These are phyloP conservation scores for Bolinopsis microptera DNA, from an alignment of 37 sponge, comb jelly and placozoan genomes.

Conservation along the genomic window DNA sequence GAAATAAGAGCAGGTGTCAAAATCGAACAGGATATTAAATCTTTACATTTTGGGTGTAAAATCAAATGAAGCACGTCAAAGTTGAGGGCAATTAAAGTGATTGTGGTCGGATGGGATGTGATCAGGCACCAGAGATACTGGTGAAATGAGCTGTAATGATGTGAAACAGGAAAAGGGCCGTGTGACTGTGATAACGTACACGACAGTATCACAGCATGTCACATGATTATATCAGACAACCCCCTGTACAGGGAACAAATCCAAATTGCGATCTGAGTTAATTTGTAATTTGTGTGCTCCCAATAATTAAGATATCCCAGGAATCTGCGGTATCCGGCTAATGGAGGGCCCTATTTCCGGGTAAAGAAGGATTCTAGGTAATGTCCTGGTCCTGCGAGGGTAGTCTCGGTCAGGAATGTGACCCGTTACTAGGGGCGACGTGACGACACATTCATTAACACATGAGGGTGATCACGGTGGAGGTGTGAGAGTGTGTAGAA, in stretches of 20 bases:
- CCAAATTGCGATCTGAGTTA: background rate
- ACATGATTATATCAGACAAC: no score
- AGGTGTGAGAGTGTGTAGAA: background rate
- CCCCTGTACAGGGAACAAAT: no score
- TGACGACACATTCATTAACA: background rate
- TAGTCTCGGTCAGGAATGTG: background rate
- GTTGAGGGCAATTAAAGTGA: no score
- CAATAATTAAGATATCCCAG: background rate
- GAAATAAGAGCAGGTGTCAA: background rate
- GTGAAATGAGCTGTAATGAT: no score
- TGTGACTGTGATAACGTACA: no score
- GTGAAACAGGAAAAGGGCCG: no score
- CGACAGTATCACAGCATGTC: no score
- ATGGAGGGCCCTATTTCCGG: background rate
- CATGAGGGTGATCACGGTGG: background rate
- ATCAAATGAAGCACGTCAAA: no score
- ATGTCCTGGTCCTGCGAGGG: background rate
- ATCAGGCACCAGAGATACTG: no score
- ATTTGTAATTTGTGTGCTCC: background rate
- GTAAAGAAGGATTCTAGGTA: background rate
- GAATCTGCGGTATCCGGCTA: background rate
- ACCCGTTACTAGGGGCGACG: background rate
- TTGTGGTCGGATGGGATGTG: no score
- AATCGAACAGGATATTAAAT: no score
- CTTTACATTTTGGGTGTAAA: no score